A percentile compares a stretch with the other conserved stretches of the same genome.
phyloP scores from a whole-genome alignment of 2,797 vertebrate genomes.

The Anabas testudineus region DNA sequence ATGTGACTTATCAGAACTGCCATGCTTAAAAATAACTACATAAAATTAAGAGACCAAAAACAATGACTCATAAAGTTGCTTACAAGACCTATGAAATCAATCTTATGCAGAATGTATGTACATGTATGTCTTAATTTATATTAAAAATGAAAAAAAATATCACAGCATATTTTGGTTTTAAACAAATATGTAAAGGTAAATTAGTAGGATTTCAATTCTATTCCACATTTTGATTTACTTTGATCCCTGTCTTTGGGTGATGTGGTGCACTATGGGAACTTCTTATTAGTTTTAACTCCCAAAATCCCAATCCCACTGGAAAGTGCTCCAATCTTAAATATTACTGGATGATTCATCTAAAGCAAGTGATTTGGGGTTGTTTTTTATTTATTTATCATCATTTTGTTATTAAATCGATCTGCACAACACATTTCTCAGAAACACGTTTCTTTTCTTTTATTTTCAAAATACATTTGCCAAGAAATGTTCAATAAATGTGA shows the following conservation, averaged over 20 bases:
- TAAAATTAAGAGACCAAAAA: not conserved
- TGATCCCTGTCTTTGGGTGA: not conserved
- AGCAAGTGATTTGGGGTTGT: not conserved
- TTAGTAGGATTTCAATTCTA: not conserved
- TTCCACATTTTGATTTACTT: slow-evolving; percentile 1
- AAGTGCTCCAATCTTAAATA: not conserved
- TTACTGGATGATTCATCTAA: not conserved
- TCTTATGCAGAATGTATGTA: not conserved
- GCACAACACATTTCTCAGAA: not conserved
- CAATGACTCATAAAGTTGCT: slow-evolving; percentile 10
- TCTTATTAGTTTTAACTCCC: slow-evolving; percentile 4
- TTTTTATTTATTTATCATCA: slow-evolving; percentile 17
- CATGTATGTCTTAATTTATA: too few relatives aligned
- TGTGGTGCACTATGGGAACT: not conserved
- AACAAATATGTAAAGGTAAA: not conserved
- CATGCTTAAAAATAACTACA: slow-evolving; percentile 3
- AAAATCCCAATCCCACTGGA: not conserved
- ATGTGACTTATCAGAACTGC: slow-evolving; percentile 2
- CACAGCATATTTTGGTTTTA: slow-evolving; percentile 3
- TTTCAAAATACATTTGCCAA: slow-evolving; percentile 18
- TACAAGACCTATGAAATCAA: slow-evolving; percentile 17
- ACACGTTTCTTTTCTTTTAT: slow-evolving; percentile 8
- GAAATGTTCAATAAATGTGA: not conserved
- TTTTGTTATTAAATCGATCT: slow-evolving; percentile 6
- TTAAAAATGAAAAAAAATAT: too few relatives aligned